phyloP scores from a whole-genome alignment of 2,113 vertebrate species.

The Zosterops pallidus region DNA sequence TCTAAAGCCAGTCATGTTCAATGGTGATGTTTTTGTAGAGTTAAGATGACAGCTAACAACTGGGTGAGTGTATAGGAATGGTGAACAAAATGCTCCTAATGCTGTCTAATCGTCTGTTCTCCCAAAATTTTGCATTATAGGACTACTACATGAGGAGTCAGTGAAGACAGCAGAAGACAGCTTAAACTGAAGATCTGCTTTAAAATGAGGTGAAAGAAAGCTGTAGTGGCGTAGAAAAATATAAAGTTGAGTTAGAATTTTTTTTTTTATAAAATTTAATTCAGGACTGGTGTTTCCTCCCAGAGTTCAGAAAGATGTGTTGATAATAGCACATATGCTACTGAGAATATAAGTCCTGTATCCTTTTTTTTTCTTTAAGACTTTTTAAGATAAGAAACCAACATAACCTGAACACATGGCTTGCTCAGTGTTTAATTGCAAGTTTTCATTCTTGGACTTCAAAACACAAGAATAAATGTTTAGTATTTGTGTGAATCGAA shows the following conservation, averaged over 20 bases:
- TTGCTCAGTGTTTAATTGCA: conserved; percentile 84
- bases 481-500: conserved; percentile 81
- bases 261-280: conserved; percentile 77
- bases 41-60: conserved; percentile 72
- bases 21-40: conserved; percentile 31
- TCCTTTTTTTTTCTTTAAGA: conserved; percentile 78
- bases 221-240: conserved; percentile 94
- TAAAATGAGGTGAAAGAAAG: conserved; percentile 99
- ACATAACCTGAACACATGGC: conserved; percentile 79
- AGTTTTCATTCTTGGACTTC: conserved; percentile 84
- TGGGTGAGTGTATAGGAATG: conserved; percentile 67
- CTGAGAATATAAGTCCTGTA: conserved; percentile 81
- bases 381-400: conserved; percentile 79
- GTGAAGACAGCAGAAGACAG: conserved; percentile 85
- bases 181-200: conserved; percentile 88
- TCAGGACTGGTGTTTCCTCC: conserved; percentile 79
- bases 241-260: conserved; percentile 80
- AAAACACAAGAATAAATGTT: conserved; percentile 79
- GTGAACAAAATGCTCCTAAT: conserved; percentile 46
- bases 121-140: conserved; percentile 81
- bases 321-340: conserved; percentile 78
- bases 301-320: conserved; percentile 78
- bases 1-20: conserved; percentile 32
- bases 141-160: conserved; percentile 77
- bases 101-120: conserved; percentile 77